Evolutionary conservation across 1,140 invertebrate genomes (phyloP), one percentile per base, ranked within the genome.

Genomic region (Galleria mellonella): DNA sequence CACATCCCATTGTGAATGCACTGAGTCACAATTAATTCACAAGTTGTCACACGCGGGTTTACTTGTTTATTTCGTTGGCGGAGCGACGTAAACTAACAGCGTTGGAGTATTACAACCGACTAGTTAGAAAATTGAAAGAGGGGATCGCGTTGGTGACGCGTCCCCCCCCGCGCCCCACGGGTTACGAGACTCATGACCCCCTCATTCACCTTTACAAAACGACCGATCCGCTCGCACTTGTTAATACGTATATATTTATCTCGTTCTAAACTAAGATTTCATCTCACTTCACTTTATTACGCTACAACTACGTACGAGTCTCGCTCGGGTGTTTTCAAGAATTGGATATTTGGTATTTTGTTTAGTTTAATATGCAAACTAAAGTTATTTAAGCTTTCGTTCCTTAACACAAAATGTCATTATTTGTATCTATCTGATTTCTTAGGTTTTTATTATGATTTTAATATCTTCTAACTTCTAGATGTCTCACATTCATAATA

Each of bases 1-100:
- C 92, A 64, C 91, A 92, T 67, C 92, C 92, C 84, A 87, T 87
- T 61, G 75, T 83, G 74, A 63, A 66, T 55, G 36, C 75, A 79
- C 77, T 66, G 46, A 60, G 51, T 67, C 64, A 68, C 63, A 81
- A 69, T 59, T 72, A 64, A 57, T 62, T 49, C 71, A 79, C 71
- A 68, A 72, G 58, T 62, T 65, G 55, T 63, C 81, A 82, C 75
- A 55, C 78, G 73, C 77, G 69, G 62, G 45, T 65, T 67, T 62
- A 66, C 55, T 58, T 63, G 59, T 67, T 70, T 70, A 57, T 47
- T 40, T 56, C 38, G 52, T 42, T 35, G 55, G 37, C 47, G 43
- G 46, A 42, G 44, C 47, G 50, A 46, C 43, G 53, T 42, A 35
- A 43, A 55, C 53, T 48, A 32, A 48, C 35, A 15, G 11, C 47